Evolutionary conservation across 2,113 vertebrate species (phyloP).

Genomic region (Carettochelys insculpta): DNA sequence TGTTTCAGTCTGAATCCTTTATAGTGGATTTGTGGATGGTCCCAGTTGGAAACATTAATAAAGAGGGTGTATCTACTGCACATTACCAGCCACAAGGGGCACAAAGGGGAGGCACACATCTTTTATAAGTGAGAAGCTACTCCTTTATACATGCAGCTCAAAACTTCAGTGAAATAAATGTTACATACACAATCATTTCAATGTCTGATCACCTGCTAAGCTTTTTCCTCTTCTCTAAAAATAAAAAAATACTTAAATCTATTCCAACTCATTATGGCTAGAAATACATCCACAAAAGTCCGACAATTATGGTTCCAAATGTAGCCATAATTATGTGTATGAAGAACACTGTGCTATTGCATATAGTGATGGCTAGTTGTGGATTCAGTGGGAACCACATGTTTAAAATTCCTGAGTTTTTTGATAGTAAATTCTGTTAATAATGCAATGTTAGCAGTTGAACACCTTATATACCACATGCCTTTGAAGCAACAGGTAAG

Average conservation of each 20-base stretch:
- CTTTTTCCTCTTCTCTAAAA: not conserved
- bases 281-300: not conserved
- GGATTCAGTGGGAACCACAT: not conserved
- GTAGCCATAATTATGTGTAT: not conserved
- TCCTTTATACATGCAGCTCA: not conserved
- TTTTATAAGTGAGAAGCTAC: no score
- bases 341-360: not conserved
- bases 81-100: not conserved
- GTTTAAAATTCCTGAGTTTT: not conserved
- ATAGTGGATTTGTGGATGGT: not conserved
- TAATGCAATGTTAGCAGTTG: not conserved
- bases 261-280: not conserved
- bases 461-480: rapidly evolving
- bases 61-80: not conserved
- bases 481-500: not conserved
- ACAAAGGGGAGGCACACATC: not conserved
- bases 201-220: not conserved
- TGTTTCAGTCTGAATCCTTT: no score
- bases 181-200: not conserved
- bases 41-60: not conserved
- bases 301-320: not conserved
- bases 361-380: not conserved
- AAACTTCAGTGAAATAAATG: not conserved
- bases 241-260: not conserved
- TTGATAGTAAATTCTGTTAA: not conserved